A percentile compares a stretch with the other conserved stretches of the same genome.
These are phyloP conservation scores for Nomada fucata DNA, from an alignment of 2,888 invertebrate species.

Conservation along the genomic window DNA sequence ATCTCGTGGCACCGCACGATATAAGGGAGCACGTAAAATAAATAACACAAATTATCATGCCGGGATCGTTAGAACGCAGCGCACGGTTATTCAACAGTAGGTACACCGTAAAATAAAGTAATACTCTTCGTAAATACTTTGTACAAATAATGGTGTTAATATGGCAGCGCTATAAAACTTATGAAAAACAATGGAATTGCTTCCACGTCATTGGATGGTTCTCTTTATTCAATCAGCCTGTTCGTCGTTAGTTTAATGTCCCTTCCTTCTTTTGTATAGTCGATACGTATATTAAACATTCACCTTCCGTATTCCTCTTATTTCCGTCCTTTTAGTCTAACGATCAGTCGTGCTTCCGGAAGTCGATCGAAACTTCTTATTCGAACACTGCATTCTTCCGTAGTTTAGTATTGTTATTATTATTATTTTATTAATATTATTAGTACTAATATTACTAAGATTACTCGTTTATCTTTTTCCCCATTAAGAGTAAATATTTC, in stretches of 20 bases:
- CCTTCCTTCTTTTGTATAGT: not conserved
- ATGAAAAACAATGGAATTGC: conserved; percentile 16
- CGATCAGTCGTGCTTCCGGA: conserved; percentile 61
- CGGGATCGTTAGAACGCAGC: not conserved
- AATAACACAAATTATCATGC: not conserved
- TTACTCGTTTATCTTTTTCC: not conserved
- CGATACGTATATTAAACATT: conserved; percentile 63
- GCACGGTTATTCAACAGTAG: not conserved
- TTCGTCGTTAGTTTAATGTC: conserved; percentile 11
- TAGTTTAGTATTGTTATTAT: too few relatives aligned
- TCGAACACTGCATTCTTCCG: not conserved
- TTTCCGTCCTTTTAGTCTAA: conserved; percentile 51
- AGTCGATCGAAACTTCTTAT: conserved; percentile 43
- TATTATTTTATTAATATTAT: not conserved
- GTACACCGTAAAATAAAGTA: not conserved
- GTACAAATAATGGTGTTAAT: conserved; percentile 23
- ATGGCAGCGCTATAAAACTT: conserved; percentile 16
- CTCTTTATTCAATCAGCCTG: conserved; percentile 26
- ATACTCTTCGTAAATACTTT: not conserved
- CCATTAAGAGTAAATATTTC: not conserved
- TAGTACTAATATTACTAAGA: too few relatives aligned
- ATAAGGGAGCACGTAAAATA: conserved; percentile 9
- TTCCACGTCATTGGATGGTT: conserved; percentile 34
- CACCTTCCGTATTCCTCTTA: conserved; percentile 54
- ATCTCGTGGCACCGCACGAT: conserved; percentile 1